Percentiles rank a stretch among this genome's conserved stretches.
These are phyloP conservation scores for Heptranchias perlo DNA, from an alignment of 2,113 vertebrate genomes.

Conservation along the genomic window DNA sequence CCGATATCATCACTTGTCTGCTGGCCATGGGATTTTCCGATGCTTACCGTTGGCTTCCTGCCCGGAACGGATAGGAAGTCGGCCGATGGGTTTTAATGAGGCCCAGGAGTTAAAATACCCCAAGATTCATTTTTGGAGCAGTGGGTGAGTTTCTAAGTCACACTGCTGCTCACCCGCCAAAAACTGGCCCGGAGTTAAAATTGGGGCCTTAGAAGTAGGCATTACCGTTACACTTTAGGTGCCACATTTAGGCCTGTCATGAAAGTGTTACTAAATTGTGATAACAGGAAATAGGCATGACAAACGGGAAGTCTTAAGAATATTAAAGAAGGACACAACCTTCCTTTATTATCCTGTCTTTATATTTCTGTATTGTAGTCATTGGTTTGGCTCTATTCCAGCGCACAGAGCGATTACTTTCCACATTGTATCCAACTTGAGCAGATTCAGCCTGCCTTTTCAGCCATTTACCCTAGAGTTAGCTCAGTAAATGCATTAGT, in stretches of 20 bases:
- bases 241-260: too few relatives aligned
- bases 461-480: too few relatives aligned
- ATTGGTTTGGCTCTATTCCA: neutral
- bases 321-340: neutral
- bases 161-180: neutral
- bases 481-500: neutral
- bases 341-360: neutral
- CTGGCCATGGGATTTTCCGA: neutral
- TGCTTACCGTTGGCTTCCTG: neutral
- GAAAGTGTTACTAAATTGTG: too few relatives aligned
- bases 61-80: too few relatives aligned
- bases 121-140: neutral
- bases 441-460: neutral
- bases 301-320: neutral
- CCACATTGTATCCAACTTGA: neutral
- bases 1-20: neutral
- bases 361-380: neutral
- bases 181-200: too few relatives aligned
- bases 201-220: too few relatives aligned
- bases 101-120: too few relatives aligned
- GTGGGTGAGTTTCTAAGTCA: neutral
- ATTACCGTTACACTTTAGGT: too few relatives aligned
- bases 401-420: neutral
- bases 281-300: neutral
- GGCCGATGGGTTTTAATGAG: too few relatives aligned